A percentile compares a stretch with the other conserved stretches of the same genome.
These are phyloP conservation scores for Leptobrachium leishanense DNA, from an alignment of 2,113 vertebrate genomes.

Conservation along the genomic window DNA sequence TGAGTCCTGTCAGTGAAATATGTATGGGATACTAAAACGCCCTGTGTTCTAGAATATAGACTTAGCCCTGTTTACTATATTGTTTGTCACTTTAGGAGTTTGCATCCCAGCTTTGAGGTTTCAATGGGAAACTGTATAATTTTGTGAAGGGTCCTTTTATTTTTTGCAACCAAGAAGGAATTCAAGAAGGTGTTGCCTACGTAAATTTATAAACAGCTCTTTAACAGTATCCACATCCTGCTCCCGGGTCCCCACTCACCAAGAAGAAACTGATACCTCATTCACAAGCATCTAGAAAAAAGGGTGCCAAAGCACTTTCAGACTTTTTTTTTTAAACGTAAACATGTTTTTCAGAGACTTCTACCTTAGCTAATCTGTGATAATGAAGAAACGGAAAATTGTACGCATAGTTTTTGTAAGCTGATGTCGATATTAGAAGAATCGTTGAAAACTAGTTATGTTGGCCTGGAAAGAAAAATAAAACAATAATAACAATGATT, in stretches of 20 bases:
- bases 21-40: too few relatives aligned
- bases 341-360: slow-evolving; percentile 1
- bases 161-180: not conserved
- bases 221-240: slow-evolving; percentile 15
- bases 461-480: too few relatives aligned
- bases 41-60: too few relatives aligned
- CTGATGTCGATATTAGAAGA: too few relatives aligned
- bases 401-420: too few relatives aligned
- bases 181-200: slow-evolving; percentile 1
- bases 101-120: not conserved
- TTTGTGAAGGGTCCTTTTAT: slow-evolving; percentile 24
- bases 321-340: not conserved
- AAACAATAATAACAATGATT: too few relatives aligned
- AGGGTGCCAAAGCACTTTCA: not conserved
- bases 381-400: too few relatives aligned
- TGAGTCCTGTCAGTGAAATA: too few relatives aligned
- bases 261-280: slow-evolving; percentile 20
- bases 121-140: slow-evolving; percentile 2
- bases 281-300: slow-evolving; percentile 13
- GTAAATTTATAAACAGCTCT: slow-evolving; percentile 19
- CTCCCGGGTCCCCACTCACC: not conserved
- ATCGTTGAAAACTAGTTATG: too few relatives aligned
- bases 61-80: too few relatives aligned
- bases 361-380: too few relatives aligned
- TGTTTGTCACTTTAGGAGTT: not conserved